phyloP scores from a whole-genome alignment of 2,888 invertebrate species.

The Branchipolynoe longqiensis region DNA sequence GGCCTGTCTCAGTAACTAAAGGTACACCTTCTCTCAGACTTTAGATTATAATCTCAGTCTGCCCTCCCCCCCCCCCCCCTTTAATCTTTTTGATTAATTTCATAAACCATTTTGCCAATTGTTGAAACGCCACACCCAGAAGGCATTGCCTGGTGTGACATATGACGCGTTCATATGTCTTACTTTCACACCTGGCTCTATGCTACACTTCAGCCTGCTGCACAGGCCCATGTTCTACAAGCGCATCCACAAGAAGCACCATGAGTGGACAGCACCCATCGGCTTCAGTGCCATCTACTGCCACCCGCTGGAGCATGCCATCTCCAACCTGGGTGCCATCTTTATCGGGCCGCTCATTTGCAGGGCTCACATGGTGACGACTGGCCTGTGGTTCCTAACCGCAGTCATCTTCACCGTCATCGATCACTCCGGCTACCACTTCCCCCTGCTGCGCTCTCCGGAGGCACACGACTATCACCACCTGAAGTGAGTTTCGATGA shows the following conservation, averaged over 20 bases:
- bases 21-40: no score
- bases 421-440: slow-evolving; percentile 65
- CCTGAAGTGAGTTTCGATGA: slow-evolving; percentile 64
- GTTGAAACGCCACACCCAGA: no score
- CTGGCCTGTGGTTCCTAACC: slow-evolving; percentile 87
- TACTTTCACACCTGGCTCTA: no score
- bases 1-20: no score
- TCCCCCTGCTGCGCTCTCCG: slow-evolving; percentile 63
- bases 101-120: no score
- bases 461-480: slow-evolving; percentile 66
- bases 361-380: slow-evolving; percentile 83
- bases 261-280: slow-evolving; percentile 91
- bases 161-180: no score
- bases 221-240: slow-evolving; percentile 85
- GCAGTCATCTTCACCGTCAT: slow-evolving; percentile 87
- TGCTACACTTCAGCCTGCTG: slow-evolving; percentile 52
- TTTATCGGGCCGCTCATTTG: slow-evolving; percentile 84
- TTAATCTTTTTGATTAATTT: no score
- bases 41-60: no score
- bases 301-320: slow-evolving; percentile 87
- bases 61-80: no score
- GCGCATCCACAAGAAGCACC: slow-evolving; percentile 90
- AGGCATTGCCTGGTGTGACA: no score
- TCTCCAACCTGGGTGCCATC: slow-evolving; percentile 85
- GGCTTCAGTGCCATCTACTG: slow-evolving; percentile 89